Percentiles rank a stretch among this genome's conserved stretches.
phyloP scores from a whole-genome alignment of 2,113 vertebrate species.

The Pollachius pollachius region DNA sequence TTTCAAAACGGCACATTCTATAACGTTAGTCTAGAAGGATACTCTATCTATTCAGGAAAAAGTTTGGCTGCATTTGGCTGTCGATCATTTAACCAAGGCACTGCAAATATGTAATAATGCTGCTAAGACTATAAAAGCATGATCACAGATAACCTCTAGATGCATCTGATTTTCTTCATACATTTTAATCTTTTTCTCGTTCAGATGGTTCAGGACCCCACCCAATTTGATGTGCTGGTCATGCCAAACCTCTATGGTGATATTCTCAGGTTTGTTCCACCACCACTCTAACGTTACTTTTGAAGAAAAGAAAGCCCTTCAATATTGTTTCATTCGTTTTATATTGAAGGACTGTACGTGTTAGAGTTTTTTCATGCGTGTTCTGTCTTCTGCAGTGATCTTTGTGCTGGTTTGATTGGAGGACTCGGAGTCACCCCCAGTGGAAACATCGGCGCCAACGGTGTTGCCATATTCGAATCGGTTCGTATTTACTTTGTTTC shows the following conservation, averaged over 20 bases:
- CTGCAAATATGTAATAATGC: too few species aligned
- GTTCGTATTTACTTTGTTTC: slow-evolving; percentile 63
- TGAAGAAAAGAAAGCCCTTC: not conserved
- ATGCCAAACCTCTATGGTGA: slow-evolving; percentile 98
- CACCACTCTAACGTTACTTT: not conserved
- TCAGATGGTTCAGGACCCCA: slow-evolving; percentile 97
- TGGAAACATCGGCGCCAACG: slow-evolving; percentile 93
- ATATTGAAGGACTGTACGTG: not conserved
- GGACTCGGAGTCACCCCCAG: slow-evolving; percentile 95
- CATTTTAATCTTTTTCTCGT: slow-evolving; percentile 1
- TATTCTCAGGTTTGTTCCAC: slow-evolving; percentile 84
- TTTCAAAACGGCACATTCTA: too few species aligned
- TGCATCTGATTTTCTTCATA: too few species aligned
- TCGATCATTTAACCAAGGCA: too few species aligned
- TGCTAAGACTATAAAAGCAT: too few species aligned
- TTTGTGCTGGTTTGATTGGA: slow-evolving; percentile 93
- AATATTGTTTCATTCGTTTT: not conserved
- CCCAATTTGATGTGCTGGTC: slow-evolving; percentile 92
- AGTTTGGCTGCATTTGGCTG: too few species aligned
- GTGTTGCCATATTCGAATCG: slow-evolving; percentile 94
- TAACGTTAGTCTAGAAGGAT: too few species aligned
- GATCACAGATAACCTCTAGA: too few species aligned
- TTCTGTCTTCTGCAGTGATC: slow-evolving; percentile 77
- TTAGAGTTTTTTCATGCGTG: not conserved
- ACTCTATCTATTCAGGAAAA: too few species aligned